A percentile compares a stretch with the other conserved stretches of the same genome.
phyloP scores from a whole-genome alignment of 1,140 invertebrate species.

The Caenorhabditis tropicalis region DNA sequence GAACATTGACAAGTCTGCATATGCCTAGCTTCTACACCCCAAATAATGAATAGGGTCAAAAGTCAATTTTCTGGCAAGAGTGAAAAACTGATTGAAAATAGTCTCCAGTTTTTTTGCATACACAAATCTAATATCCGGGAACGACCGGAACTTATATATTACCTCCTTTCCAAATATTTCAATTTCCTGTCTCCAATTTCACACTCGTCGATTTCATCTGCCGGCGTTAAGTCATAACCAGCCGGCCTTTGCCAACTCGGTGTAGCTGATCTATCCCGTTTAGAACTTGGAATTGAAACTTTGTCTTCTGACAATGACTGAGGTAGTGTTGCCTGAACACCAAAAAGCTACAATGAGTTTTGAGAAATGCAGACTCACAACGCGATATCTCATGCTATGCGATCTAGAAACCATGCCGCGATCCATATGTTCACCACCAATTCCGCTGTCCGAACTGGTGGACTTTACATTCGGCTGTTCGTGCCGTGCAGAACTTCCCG shows the following conservation, averaged over 20 bases:
- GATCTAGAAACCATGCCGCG: constrained; percentile 55
- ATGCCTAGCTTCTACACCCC: too few species aligned
- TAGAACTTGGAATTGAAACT: constrained; percentile 18
- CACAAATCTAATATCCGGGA: neutral
- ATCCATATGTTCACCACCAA: constrained; percentile 60
- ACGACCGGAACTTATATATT: too few species aligned
- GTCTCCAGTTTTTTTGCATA: neutral
- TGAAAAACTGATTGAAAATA: too few species aligned
- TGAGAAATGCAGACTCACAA: neutral
- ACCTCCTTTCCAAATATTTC: constrained; percentile 26
- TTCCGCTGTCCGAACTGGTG: constrained; percentile 65
- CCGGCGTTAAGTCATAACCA: constrained; percentile 20
- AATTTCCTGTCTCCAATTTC: constrained; percentile 32
- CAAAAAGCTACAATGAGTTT: neutral
- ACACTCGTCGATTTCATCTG: constrained; percentile 26
- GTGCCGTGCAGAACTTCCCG: constrained; percentile 19
- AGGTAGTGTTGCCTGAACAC: constrained; percentile 10
- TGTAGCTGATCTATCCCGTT: constrained; percentile 28
- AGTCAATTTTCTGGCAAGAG: too few species aligned
- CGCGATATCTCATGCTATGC: constrained; percentile 59
- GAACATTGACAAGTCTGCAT: too few species aligned
- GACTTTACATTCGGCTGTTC: constrained; percentile 53
- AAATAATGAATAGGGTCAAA: too few species aligned
- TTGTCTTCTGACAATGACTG: constrained; percentile 25
- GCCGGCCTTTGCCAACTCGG: constrained; percentile 1